These are phyloP conservation scores for Salvelinus fontinalis DNA, from an alignment of 2,113 vertebrate genomes.

Conservation along the genomic window DNA sequence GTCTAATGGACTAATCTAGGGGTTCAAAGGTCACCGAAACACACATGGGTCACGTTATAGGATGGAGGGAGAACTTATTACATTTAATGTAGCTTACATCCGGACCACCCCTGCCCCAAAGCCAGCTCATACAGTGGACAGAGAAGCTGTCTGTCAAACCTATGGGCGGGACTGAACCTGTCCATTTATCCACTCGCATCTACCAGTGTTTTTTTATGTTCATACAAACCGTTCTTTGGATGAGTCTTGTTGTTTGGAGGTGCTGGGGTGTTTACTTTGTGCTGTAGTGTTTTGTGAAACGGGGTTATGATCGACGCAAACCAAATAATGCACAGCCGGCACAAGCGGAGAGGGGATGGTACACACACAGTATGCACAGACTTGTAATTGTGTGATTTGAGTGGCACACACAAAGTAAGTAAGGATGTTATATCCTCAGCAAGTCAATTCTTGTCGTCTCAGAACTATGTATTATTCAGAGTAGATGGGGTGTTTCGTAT, in stretches of 20 bases:
- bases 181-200: constrained; percentile 36
- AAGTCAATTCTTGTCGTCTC: constrained; percentile 20
- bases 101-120: not conserved
- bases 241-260: constrained; percentile 3
- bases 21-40: constrained; percentile 71
- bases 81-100: not conserved
- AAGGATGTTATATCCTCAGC: constrained; percentile 20
- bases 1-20: too few species aligned
- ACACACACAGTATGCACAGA: constrained; percentile 1
- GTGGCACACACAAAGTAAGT: not conserved
- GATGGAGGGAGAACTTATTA: too few species aligned
- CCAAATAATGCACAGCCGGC: not conserved
- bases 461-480: constrained; percentile 44
- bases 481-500: constrained; percentile 66
- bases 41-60: constrained; percentile 56
- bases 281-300: not conserved
- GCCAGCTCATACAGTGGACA: not conserved
- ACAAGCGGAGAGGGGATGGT: not conserved
- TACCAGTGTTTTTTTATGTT: constrained; percentile 55
- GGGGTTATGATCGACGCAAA: not conserved
- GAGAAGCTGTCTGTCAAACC: constrained; percentile 36
- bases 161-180: constrained; percentile 38
- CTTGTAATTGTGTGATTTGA: not conserved
- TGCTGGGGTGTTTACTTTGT: not conserved
- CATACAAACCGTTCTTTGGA: constrained; percentile 30